phyloP scores from a whole-genome alignment of 2,888 invertebrate genomes.

The Salpingus planirostris region DNA sequence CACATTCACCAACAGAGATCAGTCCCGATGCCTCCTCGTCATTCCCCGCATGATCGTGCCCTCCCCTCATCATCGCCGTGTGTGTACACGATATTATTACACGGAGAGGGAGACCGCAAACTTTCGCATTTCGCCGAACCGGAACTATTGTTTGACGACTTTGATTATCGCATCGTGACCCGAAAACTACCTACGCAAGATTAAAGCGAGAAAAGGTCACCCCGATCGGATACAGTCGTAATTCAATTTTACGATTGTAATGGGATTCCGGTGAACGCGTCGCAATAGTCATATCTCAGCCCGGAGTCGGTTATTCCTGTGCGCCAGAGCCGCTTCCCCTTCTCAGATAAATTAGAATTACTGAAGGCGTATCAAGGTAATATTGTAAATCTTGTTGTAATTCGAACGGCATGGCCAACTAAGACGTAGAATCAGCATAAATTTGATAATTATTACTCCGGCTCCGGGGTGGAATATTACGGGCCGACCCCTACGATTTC shows the following conservation, averaged over 20 bases:
- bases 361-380: slow-evolving; percentile 44
- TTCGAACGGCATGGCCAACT: slow-evolving; percentile 41
- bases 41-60: slow-evolving; percentile 19
- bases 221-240: slow-evolving; percentile 24
- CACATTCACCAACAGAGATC: slow-evolving; percentile 29
- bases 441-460: slow-evolving; percentile 45
- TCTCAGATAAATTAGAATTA: slow-evolving; percentile 44
- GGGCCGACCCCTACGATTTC: no score
- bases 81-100: slow-evolving; percentile 11
- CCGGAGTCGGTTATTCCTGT: slow-evolving; percentile 16
- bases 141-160: not conserved
- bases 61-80: slow-evolving; percentile 13
- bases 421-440: slow-evolving; percentile 48
- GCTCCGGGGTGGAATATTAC: slow-evolving; percentile 33
- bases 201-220: not conserved
- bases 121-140: slow-evolving; percentile 10
- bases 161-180: not conserved
- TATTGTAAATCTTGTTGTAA: slow-evolving; percentile 46
- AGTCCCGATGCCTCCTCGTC: slow-evolving; percentile 17
- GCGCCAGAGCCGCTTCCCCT: slow-evolving; percentile 10
- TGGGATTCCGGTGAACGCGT: slow-evolving; percentile 28
- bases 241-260: slow-evolving; percentile 39
- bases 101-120: slow-evolving; percentile 12
- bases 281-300: slow-evolving; percentile 39
- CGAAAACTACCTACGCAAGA: not conserved